Base-by-base conservation (phyloP, 2,797 vertebrate genomes). In the Uromys caudimaculatus region DNA sequence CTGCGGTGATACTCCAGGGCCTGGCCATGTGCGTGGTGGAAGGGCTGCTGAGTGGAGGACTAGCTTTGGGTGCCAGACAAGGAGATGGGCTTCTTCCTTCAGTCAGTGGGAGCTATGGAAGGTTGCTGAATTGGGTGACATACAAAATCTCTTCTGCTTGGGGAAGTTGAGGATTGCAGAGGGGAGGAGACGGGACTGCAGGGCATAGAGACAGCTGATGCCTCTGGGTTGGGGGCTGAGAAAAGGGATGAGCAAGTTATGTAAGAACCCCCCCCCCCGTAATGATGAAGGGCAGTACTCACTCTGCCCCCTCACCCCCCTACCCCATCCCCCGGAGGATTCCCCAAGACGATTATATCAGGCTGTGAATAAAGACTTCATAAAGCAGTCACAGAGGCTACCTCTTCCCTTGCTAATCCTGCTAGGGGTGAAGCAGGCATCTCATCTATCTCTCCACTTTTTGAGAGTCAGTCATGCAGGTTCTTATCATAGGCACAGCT, bases 81-180 rank as follows among this genome's bases (percentile, higher is more conserved):
- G 71, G 73, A 81, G 44, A 0, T 58, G 64, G 44, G 44, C 29
- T 58, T 90, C 24, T 38, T 44, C 69, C 44, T 89, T 52, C 19
- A 11, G 50, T n/a, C 71, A 75, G 3, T 44, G 76, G 84, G 86
- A 94, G 56, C 75, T 64, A 84, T 0, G 41, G 73, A 23, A 54
- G 71, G 32, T 17, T 83, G 54, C 16, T 78, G 93, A 79, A 41
- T 75, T 83, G 56, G 54, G 24, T 56, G 64, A 87, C 52, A n/a
- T 21, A 8, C 10, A 54, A 23, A n/a, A 27, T 38, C 47, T 38
- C 38, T 41, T 69, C 71, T 75, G 11, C 38, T 78, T 11, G 23
- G 41, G 24, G 47, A 44, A 69, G 67, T 35, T 23, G 35, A 56
- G 16, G 79, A 41, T 29, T 76, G 67, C 27, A 8, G 32, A 71